Conservation (phyloP, 2,113 vertebrate species). For the Cottus gobio region DNA sequence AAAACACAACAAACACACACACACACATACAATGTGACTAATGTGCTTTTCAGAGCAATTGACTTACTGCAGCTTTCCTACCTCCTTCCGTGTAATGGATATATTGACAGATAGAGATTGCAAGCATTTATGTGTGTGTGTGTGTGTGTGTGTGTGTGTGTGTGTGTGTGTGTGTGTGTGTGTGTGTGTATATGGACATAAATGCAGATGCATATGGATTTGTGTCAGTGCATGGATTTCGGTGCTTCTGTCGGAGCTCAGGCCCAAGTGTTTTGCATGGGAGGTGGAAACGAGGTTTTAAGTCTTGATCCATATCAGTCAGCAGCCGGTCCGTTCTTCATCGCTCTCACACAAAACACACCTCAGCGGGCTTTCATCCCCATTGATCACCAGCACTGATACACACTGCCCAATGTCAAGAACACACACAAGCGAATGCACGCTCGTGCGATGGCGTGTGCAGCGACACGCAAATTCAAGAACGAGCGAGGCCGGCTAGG, state of each 20-base stretch:
- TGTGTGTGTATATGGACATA: not conserved
- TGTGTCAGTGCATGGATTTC: not conserved
- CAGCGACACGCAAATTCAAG: not conserved
- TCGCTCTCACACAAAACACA: not conserved
- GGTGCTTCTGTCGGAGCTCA: not conserved
- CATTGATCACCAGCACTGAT: not conserved
- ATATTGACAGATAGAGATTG: constrained; percentile 29
- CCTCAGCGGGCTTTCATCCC: not conserved
- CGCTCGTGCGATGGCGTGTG: not conserved
- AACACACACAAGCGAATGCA: not conserved
- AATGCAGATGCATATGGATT: constrained; percentile 8
- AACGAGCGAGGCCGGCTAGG: not conserved
- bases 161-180: constrained; percentile 1
- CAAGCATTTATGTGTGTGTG: not conserved
- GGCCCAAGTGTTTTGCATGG: constrained; percentile 48
- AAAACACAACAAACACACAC: constrained; percentile 11
- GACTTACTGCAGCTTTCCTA: constrained; percentile 23
- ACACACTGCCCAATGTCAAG: not conserved
- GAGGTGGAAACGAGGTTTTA: constrained; percentile 28
- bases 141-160: constrained; percentile 7
- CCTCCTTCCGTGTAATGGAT: constrained; percentile 31
- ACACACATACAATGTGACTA: constrained; percentile 25
- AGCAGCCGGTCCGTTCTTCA: constrained; percentile 9
- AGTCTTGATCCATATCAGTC: constrained; percentile 50
- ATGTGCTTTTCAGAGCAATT: constrained; percentile 33